Evolutionary conservation across 2,888 invertebrate species (phyloP), one percentile per base, ranked within the genome.

Genomic region (Tethea ocularis): DNA sequence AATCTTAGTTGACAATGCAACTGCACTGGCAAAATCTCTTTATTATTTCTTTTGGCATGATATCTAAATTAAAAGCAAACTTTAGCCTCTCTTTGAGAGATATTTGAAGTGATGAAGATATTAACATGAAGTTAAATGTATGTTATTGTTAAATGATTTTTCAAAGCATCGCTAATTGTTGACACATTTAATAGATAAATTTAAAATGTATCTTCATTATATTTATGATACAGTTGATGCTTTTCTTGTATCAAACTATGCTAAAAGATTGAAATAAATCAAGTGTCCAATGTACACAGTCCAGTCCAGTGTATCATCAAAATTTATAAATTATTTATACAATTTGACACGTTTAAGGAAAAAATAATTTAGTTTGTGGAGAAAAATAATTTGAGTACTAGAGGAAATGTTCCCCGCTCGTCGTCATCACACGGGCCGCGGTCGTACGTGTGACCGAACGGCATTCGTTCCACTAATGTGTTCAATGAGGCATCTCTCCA

Each of bases 381-480:
- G n/a, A n/a, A n/a, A n/a, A n/a, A n/a, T n/a, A n/a, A 17, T 38
- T 46, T 46, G 10, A 20, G 46, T 20, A 41, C n/a, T 41, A 17
- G 46, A 46, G 20, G 17, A 20, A 46, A 46, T 38, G 7, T 38
- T 38, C n/a, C 20, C 17, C 46, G 46, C 46, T 46, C 7, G 46
- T n/a, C 41, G 41, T 46, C 20, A 46, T 20, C 10, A 46, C 20
- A 46, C 2, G 46, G 46, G 46, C 46, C 11, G 54, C 20, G 22
- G 22, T 22, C 54, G 13, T n/a, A 13, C 22, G 54, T 20, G 54
- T 33, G 54, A 54, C 29, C 51, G 67, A 71, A 36, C 24, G 24
- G 56, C 52, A 72, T 77, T 74, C 61, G 79, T 75, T 74, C 68
- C 75, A 65, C 66, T 61, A 60, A 60, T 64, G 69, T 68, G 67